Percentiles rank a stretch among this genome's conserved stretches.
phyloP scores from a whole-genome alignment of 2,113 vertebrate genomes.

The Rhinolophus sinicus region DNA sequence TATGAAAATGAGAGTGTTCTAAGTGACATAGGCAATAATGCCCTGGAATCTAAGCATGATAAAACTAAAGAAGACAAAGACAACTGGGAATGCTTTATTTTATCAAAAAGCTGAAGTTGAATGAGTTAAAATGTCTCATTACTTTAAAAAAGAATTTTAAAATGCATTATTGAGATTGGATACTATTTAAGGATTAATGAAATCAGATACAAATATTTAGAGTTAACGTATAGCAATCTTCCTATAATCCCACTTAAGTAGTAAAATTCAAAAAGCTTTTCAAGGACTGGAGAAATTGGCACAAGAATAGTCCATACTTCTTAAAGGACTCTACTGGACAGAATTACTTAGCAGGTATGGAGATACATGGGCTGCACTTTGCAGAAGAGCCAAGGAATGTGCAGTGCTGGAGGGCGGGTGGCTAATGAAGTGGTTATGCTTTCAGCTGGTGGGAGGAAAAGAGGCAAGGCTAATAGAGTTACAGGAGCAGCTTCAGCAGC shows the following conservation, averaged over 20 bases:
- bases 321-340: neutral
- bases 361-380: slow-evolving; percentile 89
- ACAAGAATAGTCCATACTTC: neutral
- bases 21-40: neutral
- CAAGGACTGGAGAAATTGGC: neutral
- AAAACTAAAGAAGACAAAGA: neutral
- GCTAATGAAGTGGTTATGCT: slow-evolving; percentile 96
- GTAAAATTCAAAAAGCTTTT: neutral
- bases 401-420: slow-evolving; percentile 89
- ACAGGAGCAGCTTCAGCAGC: slow-evolving; percentile 92
- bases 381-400: slow-evolving; percentile 89
- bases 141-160: neutral
- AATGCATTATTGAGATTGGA: neutral
- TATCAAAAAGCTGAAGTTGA: neutral
- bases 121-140: neutral
- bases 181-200: neutral
- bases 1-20: neutral
- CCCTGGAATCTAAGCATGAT: neutral
- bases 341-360: slow-evolving; percentile 84
- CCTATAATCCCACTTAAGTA: neutral
- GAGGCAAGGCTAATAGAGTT: slow-evolving; percentile 87
- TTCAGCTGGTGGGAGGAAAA: slow-evolving; percentile 95
- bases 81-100: neutral
- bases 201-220: neutral
- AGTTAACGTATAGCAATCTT: neutral